A percentile compares a stretch with the other conserved stretches of the same genome.
Conservation (phyloP, 1,140 invertebrate species). For the Drosophila rhopaloa region DNA sequence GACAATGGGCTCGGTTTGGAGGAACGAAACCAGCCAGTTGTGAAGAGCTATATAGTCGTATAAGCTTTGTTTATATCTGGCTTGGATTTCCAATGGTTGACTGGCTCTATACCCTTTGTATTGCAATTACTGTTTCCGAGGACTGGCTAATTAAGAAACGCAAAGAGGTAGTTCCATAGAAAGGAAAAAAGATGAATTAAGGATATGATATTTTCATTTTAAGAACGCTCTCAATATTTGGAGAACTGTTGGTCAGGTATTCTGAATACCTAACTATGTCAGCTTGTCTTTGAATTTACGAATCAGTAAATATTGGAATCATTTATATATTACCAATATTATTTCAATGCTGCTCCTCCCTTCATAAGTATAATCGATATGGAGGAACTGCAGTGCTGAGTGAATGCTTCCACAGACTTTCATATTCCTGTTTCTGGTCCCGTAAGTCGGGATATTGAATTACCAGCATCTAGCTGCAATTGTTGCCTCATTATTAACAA, state of each 20-base stretch:
- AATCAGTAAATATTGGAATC: not conserved
- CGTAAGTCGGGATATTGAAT: conserved; percentile 27
- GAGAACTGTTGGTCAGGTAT: too few species aligned
- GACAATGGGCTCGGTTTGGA: conserved; percentile 19
- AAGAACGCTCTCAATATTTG: too few species aligned
- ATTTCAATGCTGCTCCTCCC: not conserved
- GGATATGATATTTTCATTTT: too few species aligned
- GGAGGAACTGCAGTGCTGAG: conserved; percentile 11
- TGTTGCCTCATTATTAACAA: conserved; percentile 43
- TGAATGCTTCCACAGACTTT: conserved; percentile 5
- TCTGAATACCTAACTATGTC: too few species aligned
- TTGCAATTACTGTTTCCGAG: conserved; percentile 22
- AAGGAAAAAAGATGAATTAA: too few species aligned
- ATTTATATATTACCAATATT: not conserved
- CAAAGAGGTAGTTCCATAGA: too few species aligned
- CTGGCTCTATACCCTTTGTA: conserved; percentile 13
- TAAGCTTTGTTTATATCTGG: conserved; percentile 47
- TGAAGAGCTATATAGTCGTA: conserved; percentile 44
- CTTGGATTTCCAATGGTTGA: conserved; percentile 61
- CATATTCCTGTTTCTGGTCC: conserved; percentile 11
- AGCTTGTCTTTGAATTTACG: too few species aligned
- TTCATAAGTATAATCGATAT: not conserved
- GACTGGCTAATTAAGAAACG: conserved; percentile 31
- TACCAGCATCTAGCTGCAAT: conserved; percentile 30
- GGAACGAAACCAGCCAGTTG: conserved; percentile 63